A percentile compares a stretch with the other conserved stretches of the same genome.
Conservation (phyloP, 2,113 vertebrate genomes). For the Lagopus muta region DNA sequence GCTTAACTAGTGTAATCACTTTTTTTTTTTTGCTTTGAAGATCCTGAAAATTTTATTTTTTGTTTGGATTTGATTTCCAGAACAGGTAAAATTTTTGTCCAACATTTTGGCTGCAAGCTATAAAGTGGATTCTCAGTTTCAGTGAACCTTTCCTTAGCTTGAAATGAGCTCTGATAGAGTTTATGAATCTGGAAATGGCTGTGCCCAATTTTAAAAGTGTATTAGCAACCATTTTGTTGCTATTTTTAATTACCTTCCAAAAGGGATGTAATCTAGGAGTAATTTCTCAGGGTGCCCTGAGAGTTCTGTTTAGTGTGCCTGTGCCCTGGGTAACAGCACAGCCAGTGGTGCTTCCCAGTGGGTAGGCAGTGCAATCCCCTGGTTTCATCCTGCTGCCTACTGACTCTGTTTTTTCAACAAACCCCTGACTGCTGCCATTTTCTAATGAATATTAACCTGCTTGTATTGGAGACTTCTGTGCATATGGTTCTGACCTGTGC, state of each 20-base stretch:
- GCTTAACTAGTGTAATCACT: background rate
- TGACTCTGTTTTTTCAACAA: background rate
- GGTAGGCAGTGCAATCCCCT: accelerated
- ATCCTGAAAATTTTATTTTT: background rate
- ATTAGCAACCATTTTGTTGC: background rate
- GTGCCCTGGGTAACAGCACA: accelerated
- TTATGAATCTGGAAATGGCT: background rate
- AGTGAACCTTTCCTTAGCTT: background rate
- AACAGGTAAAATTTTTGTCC: background rate
- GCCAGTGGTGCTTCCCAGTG: accelerated
- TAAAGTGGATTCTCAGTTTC: background rate
- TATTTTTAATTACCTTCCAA: background rate
- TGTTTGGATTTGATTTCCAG: background rate
- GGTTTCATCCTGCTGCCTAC: background rate
- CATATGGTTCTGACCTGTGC: background rate
- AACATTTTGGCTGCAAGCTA: background rate
- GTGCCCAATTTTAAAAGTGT: background rate
- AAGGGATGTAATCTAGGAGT: background rate
- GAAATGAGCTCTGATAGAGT: background rate
- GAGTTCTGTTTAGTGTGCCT: background rate
- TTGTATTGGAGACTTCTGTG: background rate
- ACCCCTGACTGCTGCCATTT: background rate
- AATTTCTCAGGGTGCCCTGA: accelerated
- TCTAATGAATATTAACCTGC: background rate
- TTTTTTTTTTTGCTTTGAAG: background rate